Evolutionary conservation across 35 echinoderm and acorn worm genomes (phyloP), one percentile per base, ranked within the genome.

Genomic region (Ophioderma brevispina): DNA sequence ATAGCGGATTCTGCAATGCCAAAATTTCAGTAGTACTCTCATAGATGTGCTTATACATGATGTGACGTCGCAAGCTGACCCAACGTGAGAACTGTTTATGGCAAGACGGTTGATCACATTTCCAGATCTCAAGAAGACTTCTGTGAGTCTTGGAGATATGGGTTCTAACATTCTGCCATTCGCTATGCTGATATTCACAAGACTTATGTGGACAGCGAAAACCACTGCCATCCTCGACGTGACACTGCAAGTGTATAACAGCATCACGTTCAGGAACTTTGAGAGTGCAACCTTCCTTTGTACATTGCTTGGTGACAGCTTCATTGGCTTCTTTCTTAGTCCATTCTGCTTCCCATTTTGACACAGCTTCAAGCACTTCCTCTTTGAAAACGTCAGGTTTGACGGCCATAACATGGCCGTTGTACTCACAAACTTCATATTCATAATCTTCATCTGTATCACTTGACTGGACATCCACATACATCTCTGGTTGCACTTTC

Each of bases 11-110:
- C 28, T 70, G 59, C 15, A 70, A 30, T 30, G 59, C 15, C 5
- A 70, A 25, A 25, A 70, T 70, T 25, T 70, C 59, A 6, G 59
- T 2, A 70, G 59, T 70, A 18, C 59, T 70, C 23, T 70, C 28
- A 70, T 70, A 70, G 28, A 70, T 70, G 28, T 70, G 59, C n/a
- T 70, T 70, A 70, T 70, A 70, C 59, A 70, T 70, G 59, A 70
- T 70, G 28, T 70, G 59, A 18, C 59, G 59, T 25, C 59, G 59
- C 23, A 70, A 70, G 17, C 15, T 30, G 3, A 70, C 28, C 59
- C 59, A 70, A 15, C 59, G 15, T 3, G 59, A 25, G 28, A 70
- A 70, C 17, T 70, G 59, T 25, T 70, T 70, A 25, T 70, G 10
- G 28, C 59, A 70, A 70, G 10, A 8, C 4, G 59, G 59, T 25